Evolutionary conservation across 2,113 vertebrate genomes (phyloP).

Genomic region (Gallinago media): DNA sequence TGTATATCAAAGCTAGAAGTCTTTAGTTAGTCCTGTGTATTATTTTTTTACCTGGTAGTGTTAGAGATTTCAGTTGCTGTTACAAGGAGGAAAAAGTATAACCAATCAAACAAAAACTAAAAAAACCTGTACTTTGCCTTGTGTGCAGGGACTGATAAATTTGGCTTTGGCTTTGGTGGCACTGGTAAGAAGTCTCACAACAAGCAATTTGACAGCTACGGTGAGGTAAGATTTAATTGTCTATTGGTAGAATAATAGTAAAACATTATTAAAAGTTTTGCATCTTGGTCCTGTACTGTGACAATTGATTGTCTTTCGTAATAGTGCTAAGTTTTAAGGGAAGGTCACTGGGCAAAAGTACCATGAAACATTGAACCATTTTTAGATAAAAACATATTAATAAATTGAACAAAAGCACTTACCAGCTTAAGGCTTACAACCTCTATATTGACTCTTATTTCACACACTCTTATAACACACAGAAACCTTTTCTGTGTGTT

Average conservation of each 20-base stretch:
- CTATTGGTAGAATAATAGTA: not conserved
- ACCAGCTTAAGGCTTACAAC: not conserved
- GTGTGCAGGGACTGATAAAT: constrained; percentile 91
- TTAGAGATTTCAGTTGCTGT: not conserved
- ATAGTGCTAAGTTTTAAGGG: not conserved
- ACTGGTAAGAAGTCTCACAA: constrained; percentile 98
- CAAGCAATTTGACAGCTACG: constrained; percentile 99
- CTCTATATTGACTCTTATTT: not conserved
- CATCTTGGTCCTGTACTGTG: not conserved
- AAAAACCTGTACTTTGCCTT: not conserved
- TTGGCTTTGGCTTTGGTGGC: constrained; percentile 96
- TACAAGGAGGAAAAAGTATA: not conserved
- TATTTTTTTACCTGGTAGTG: not conserved
- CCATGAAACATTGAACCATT: not conserved
- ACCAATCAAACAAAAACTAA: not conserved
- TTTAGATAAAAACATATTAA: not conserved
- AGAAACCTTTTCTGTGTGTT: not conserved
- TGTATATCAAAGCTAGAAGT: not conserved
- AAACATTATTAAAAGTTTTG: not conserved
- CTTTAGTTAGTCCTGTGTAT: not conserved
- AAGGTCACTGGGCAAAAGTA: not conserved
- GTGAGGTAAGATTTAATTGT: constrained; percentile 82
- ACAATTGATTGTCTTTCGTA: not conserved
- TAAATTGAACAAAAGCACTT: not conserved
- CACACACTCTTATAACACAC: not conserved